These are phyloP conservation scores for Galago senegalensis DNA, from an alignment of 2,797 vertebrate genomes.

Conservation along the genomic window DNA sequence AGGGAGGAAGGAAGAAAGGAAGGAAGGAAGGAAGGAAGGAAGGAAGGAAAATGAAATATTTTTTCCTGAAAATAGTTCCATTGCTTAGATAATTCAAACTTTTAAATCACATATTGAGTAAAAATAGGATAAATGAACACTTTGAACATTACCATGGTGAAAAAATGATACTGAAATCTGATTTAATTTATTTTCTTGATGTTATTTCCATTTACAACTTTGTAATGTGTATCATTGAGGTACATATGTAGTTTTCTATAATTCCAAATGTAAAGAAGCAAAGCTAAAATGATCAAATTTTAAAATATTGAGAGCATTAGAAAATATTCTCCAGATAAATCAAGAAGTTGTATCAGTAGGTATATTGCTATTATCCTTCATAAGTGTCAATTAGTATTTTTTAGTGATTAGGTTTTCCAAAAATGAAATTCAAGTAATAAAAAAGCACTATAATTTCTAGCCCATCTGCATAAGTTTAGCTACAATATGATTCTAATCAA, in stretches of 20 bases:
- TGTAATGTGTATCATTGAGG: neutral
- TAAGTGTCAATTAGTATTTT: constrained; percentile 51
- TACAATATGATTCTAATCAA: constrained; percentile 51
- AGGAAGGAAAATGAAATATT: no score
- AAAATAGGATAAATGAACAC: neutral
- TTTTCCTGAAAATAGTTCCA: neutral
- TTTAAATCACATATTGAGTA: neutral
- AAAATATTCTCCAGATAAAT: constrained; percentile 12
- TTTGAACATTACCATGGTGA: neutral
- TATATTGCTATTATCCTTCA: constrained; percentile 34
- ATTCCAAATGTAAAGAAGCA: neutral
- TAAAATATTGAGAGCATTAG: neutral
- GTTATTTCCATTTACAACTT: neutral
- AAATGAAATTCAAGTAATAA: constrained; percentile 64
- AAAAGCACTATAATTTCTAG: constrained; percentile 25
- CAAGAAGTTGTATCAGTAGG: neutral
- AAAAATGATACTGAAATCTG: neutral
- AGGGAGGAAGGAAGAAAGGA: no score
- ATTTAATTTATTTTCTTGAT: neutral
- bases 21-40: no score
- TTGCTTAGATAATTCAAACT: neutral
- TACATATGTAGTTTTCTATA: neutral
- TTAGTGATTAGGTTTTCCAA: constrained; percentile 60
- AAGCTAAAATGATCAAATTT: neutral
- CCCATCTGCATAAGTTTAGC: constrained; percentile 13